Base-by-base conservation (phyloP, 2,797 vertebrate species). In the Syngnathus acus region DNA sequence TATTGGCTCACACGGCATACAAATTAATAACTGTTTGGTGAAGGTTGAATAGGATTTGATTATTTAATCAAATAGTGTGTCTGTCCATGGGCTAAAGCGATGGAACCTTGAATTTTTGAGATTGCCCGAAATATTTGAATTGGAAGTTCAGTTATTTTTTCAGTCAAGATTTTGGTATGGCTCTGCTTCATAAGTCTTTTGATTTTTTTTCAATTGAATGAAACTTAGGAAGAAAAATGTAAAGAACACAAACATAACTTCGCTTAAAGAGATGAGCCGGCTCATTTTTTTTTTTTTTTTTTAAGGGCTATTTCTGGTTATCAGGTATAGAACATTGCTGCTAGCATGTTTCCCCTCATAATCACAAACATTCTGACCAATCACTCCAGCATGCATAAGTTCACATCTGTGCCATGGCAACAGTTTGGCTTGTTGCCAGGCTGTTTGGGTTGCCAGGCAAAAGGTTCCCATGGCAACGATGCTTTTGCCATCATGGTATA, bases 381-480 rank as follows among this genome's bases (percentile, higher is more conserved):
- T 23, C 73, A 68, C 50, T 9, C 76, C 70, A 76, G 84, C 69
- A 65, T 71, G 65, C 69, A 76, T 64, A 78, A 80, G 89, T 78
- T 88, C 89, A 89, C 87, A 89, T 71, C 76, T 88, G 89, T 91
- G 89, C 89, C 88, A 84, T 92, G 83, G 90, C 87, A 91, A 92
- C 90, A 84, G 80, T 85, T 89, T 91, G 90, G 92, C 90, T 85
- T 81, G 72, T 83, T 91, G 88, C 90, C 91, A 90, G 84, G 87
- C 78, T 85, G 83, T 89, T 87, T 71, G 85, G 76, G 90, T 91
- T 93, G 87, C 90, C 89, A 90, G 81, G 89, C 87, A 90, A 86
- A 83, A 78, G 80, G 90, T 92, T 92, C 75, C 91, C 89, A 92
- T 92, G 82, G 89, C 85, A 92, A 92, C 92, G 72, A 81, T 85